These are phyloP conservation scores for Netelia virgata DNA, from an alignment of 2,888 invertebrate genomes.

Conservation along the genomic window DNA sequence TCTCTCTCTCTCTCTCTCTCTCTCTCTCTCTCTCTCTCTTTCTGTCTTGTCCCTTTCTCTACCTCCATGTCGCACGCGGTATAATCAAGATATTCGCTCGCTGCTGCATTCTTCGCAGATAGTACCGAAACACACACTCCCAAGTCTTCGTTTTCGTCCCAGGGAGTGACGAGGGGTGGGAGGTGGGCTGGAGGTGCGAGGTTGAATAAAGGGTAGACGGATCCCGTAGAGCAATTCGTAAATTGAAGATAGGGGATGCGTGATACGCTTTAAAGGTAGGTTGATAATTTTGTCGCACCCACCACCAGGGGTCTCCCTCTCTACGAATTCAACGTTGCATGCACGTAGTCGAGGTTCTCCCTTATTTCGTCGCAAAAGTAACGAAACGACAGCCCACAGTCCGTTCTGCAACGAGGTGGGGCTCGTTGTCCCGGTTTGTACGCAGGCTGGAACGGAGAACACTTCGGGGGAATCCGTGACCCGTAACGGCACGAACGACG, in stretches of 20 bases:
- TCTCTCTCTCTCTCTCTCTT: not conserved
- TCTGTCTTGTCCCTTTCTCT: too few species aligned
- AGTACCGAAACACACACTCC: not conserved
- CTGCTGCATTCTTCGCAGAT: constrained; percentile 36
- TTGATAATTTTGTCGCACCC: constrained; percentile 13
- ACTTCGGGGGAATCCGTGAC: constrained; percentile 40
- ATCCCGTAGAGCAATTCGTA: constrained; percentile 6
- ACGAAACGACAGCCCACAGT: not conserved
- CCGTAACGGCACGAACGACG: constrained; percentile 53
- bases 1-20: not conserved
- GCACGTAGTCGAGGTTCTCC: not conserved
- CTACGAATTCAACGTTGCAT: not conserved
- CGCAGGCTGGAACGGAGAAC: not conserved
- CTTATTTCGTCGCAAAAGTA: not conserved
- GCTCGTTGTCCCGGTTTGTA: not conserved
- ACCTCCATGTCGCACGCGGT: constrained; percentile 5
- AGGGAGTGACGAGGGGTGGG: not conserved
- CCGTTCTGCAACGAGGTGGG: not conserved
- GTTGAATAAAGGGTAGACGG: not conserved
- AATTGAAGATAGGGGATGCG: constrained; percentile 43
- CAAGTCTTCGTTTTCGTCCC: not conserved
- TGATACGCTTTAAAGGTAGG: constrained; percentile 19
- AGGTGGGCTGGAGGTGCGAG: not conserved
- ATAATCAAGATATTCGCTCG: constrained; percentile 48
- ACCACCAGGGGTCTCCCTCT: not conserved